These are phyloP conservation scores for Arenaria interpres DNA, from an alignment of 2,113 vertebrate genomes.

Conservation along the genomic window DNA sequence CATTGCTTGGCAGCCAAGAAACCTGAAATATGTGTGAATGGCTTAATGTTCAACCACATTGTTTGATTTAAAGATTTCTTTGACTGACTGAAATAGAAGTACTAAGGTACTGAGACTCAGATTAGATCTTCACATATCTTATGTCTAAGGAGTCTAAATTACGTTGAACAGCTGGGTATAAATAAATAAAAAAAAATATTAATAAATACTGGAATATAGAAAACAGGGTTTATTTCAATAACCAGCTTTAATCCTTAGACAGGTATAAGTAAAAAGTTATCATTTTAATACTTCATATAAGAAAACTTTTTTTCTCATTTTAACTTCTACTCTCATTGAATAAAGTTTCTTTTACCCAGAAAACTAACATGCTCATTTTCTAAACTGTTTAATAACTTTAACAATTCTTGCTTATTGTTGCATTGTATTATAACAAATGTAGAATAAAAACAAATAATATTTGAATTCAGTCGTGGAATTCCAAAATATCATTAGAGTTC, in stretches of 20 bases:
- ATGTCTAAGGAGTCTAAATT: neutral
- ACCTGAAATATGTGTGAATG: neutral
- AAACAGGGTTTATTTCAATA: neutral
- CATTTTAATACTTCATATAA: neutral
- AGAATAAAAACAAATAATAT: neutral
- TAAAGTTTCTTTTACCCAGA: neutral
- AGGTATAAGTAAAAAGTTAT: neutral
- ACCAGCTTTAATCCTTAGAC: neutral
- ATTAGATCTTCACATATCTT: neutral
- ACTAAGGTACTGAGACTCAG: neutral
- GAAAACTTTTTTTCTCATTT: neutral
- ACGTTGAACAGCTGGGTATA: neutral
- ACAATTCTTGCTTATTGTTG: neutral
- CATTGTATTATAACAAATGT: neutral
- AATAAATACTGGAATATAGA: neutral
- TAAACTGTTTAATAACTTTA: neutral
- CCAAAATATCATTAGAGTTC: neutral
- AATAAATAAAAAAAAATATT: neutral
- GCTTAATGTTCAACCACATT: neutral
- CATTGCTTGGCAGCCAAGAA: neutral
- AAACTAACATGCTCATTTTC: neutral
- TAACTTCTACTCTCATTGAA: neutral
- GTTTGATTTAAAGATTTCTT: neutral
- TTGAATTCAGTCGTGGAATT: neutral
- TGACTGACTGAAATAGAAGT: neutral